Percentiles rank a stretch among this genome's conserved stretches.
phyloP scores from a whole-genome alignment of 2,888 invertebrate genomes.

The Protonemura montana region DNA sequence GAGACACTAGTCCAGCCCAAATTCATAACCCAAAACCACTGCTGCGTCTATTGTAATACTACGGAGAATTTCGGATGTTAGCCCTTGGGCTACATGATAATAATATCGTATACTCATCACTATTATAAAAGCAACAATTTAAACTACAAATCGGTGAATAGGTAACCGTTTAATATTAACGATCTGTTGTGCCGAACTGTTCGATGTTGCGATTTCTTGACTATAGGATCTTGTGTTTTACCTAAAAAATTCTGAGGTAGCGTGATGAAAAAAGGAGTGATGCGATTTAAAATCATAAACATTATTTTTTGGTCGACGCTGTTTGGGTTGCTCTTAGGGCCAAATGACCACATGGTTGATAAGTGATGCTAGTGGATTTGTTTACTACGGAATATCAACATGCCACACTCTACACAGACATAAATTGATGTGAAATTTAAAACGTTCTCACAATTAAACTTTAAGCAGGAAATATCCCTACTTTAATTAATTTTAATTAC shows the following conservation, averaged over 20 bases:
- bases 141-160: neutral
- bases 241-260: slow-evolving; percentile 9
- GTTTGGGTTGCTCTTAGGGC: neutral
- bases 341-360: neutral
- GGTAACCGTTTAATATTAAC: neutral
- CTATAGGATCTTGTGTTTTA: neutral
- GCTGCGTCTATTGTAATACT: neutral
- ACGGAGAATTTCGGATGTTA: neutral
- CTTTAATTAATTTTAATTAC: too few species aligned
- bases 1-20: neutral
- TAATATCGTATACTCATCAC: neutral
- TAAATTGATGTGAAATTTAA: too few species aligned
- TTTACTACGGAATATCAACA: neutral
- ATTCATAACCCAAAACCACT: neutral
- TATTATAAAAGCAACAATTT: neutral
- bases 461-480: too few species aligned
- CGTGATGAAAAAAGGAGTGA: slow-evolving; percentile 29
- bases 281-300: slow-evolving; percentile 25
- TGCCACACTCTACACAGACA: neutral
- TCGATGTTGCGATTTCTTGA: neutral
- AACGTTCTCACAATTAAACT: too few species aligned
- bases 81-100: neutral
- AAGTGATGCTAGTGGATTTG: neutral
- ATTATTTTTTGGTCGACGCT: slow-evolving; percentile 7
- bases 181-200: slow-evolving; percentile 7